Evolutionary conservation across 2,888 invertebrate genomes (phyloP).

Genomic region (Diarsia dahlii): DNA sequence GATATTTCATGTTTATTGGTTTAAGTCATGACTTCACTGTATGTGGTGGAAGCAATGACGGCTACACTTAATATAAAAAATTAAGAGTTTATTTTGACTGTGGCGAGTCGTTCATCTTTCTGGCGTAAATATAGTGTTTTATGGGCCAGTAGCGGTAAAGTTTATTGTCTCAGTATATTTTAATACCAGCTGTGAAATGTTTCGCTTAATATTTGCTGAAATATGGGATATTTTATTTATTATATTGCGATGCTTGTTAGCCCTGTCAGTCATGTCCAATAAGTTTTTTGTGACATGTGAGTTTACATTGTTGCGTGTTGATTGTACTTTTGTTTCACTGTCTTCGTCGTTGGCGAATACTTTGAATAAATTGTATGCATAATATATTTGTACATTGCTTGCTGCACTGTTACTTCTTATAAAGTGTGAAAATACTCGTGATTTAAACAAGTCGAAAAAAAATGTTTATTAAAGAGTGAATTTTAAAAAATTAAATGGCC

Average conservation of each 20-base stretch:
- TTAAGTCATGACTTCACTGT: conserved; percentile 88
- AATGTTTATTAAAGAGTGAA: too few species aligned
- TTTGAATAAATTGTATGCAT: conserved; percentile 23
- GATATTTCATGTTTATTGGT: conserved; percentile 89
- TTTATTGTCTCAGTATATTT: conserved; percentile 63
- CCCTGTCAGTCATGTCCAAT: conserved; percentile 46
- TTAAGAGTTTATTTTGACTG: conserved; percentile 84
- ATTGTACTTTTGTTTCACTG: conserved; percentile 36
- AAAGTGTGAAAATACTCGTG: too few species aligned
- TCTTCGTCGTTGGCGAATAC: conserved; percentile 14
- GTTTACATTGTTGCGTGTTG: conserved; percentile 43
- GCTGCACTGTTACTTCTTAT: background rate
- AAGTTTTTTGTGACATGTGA: conserved; percentile 37
- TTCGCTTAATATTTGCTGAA: conserved; percentile 62
- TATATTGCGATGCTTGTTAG: conserved; percentile 44
- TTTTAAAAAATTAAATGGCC: too few species aligned
- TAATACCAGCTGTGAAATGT: conserved; percentile 62
- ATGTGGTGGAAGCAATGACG: conserved; percentile 86
- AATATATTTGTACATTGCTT: background rate
- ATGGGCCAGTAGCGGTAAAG: conserved; percentile 77
- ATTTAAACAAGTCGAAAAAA: too few species aligned
- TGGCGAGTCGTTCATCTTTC: conserved; percentile 76
- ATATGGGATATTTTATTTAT: conserved; percentile 58
- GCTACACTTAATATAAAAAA: conserved; percentile 84
- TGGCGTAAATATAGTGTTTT: conserved; percentile 75